Base-by-base conservation (phyloP, 2,888 invertebrate genomes). In the Oeneis ivallda region DNA sequence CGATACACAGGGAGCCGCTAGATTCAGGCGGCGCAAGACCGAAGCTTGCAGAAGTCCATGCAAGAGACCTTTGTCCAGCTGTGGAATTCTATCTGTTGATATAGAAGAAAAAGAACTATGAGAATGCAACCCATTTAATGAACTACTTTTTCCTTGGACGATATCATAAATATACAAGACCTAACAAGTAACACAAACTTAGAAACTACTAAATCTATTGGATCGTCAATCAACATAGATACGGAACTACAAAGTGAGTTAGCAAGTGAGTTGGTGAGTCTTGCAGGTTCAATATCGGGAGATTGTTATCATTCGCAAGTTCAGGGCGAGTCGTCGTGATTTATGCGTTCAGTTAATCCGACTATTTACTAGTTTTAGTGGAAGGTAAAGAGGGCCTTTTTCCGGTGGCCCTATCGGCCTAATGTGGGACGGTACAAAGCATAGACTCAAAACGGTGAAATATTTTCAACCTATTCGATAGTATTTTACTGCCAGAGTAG, bases 281-380 rank as follows among this genome's bases (percentile, higher is more conserved):
- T 19, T 52, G 47, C 71, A 69, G 70, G 73, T 75, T 66, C 71
- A 64, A 67, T 72, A 70, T 70, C 71, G 57, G 62, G 52, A 72
- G 73, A 74, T 73, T 70, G 69, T 67, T 76, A 75, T 75, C 75
- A 57, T 64, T 43, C 45, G 67, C 63, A 70, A 72, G 69, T 71
- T 70, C 70, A 71, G 73, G 73, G 75, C 67, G 67, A 72, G 75
- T 75, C 73, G 79, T 65, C 74, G 76, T 88, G 89, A 89, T 89
- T 88, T 88, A 89, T 89, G 79, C 79, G 75, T 79, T 72, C 79
- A 87, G 86, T 89, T 89, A 89, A 89, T 89, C 89, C 87, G 75
- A 86, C 89, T 89, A 89, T 89, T 89, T 89, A 89, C 89, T 89
- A 88, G 87, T 89, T 89, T 87, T 86, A 87, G 80, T 82, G 79